Evolutionary conservation across 37 sponge, comb jelly and placozoan genomes (phyloP), one percentile per base, ranked within the genome.

Genomic region (Geodia barretti): DNA sequence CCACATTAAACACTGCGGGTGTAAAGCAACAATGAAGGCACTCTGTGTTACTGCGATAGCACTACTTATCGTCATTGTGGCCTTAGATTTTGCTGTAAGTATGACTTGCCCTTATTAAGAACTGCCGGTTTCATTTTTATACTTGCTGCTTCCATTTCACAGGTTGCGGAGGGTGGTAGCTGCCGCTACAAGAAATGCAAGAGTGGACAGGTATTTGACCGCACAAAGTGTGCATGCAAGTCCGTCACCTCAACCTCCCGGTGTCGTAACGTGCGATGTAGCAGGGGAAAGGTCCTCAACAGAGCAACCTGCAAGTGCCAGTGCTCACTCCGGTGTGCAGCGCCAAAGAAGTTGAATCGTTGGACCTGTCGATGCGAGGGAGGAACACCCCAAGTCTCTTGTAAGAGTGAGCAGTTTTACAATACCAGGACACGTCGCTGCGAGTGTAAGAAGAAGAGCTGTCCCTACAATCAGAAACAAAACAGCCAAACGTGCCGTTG

Each of bases 221-320:
- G 14, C 7, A 14, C 7, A 17, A 14, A 47, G 11, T 47, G 54
- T 14, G 14, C 7, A 14, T 47, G 54, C 54, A 47, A 47, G 54
- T 47, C 11, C 54, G 14, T 47, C 7, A 7, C 14, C 7, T 17
- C 7, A 14, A 14, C 14, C 11, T 14, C 54, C 7, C 7, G 54
- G 14, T 47, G 54, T 36, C 39, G 36, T 39, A 47, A 47, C 14
- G 11, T 47, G 54, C 54, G 54, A 47, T 47, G 54, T 14, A 47
- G 54, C 14, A 14, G 54, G 7, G 54, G 54, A 14, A 47, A 74
- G 33, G 47, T 74, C 23, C 70, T 78, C 60, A 43, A 87, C 36
- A 30, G 59, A 20, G 24, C 54, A n/a, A 21, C 7, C 4, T 87
- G 82, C 62, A 43, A 61, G 28, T 87, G 82, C 68, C n/a, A 62